Evolutionary conservation across 2,888 invertebrate genomes (phyloP).

Genomic region (Phania funesta): DNA sequence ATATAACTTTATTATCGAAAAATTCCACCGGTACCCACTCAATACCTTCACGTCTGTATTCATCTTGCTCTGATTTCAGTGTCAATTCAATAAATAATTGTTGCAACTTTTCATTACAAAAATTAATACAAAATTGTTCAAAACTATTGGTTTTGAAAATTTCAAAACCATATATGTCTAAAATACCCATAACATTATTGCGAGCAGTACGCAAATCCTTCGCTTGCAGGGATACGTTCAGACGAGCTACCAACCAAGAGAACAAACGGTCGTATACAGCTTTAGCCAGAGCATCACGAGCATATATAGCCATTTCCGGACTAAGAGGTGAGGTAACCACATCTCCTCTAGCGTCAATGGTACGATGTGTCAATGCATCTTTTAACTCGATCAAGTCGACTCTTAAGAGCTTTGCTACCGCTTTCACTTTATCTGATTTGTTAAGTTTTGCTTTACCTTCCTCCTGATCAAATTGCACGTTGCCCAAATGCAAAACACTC

Average conservation of each 20-base stretch:
- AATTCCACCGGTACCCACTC: conserved; percentile 94
- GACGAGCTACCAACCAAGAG: conserved; percentile 91
- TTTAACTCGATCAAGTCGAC: conserved; percentile 85
- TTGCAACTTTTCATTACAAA: conserved; percentile 97
- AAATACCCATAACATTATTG: conserved; percentile 90
- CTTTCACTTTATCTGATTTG: conserved; percentile 84
- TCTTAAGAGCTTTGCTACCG: conserved; percentile 87
- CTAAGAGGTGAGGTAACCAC: conserved; percentile 90
- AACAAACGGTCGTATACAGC: conserved; percentile 95
- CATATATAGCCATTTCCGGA: conserved; percentile 90
- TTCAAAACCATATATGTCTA: conserved; percentile 97
- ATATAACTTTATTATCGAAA: conserved; percentile 96
- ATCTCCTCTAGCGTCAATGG: conserved; percentile 92
- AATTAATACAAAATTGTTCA: conserved; percentile 95
- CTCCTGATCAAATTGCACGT: conserved; percentile 89
- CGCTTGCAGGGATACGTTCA: conserved; percentile 88
- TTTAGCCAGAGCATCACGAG: conserved; percentile 93
- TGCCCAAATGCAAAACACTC: conserved; percentile 91
- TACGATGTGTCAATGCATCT: conserved; percentile 89
- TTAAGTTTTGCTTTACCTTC: conserved; percentile 87
- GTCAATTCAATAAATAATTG: conserved; percentile 96
- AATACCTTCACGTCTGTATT: conserved; percentile 94
- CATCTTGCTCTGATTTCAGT: conserved; percentile 94
- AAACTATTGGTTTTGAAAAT: conserved; percentile 93
- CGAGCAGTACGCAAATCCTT: conserved; percentile 81